Base-by-base conservation (phyloP, 2,113 vertebrate species). In the Hippocampus zosterae region DNA sequence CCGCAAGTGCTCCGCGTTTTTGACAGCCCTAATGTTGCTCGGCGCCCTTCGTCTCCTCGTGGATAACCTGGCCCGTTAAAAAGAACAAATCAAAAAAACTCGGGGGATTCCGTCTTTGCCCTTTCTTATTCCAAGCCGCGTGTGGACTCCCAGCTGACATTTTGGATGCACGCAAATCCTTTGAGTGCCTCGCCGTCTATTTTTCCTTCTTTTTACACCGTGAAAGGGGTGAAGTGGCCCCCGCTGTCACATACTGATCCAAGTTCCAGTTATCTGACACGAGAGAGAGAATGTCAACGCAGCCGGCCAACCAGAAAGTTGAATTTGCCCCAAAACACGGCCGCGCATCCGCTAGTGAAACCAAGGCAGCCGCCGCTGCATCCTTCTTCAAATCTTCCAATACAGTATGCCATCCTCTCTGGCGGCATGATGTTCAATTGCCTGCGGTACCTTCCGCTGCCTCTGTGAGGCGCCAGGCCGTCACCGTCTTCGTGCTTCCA, bases 381-480 rank as follows among this genome's bases (percentile, higher is more conserved):
- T 21, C 40, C 62, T 44, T 64, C n/a, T 16, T 25, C n/a, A 27
- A 65, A 46, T 65, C 13, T 27, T 41, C 42, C 16, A 9, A 23
- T 29, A 27, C 25, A 27, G 25, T 27, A 23, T 63, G 27, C 2
- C 5, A 37, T 37, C 5, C 6, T 37, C 33, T 29, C n/a, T 42
- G 37, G 23, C 19, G 2, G n/a, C 61, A 2, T 33, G 7, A 9
- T 2, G 6, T 37, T 37, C 33, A 37, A 37, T 15, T 4, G 18
- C 5, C 19, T 18, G 33, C 64, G 75, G 65, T 87, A 48, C 71
- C 60, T 8, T 5, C 67, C 8, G 73, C 59, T 27, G 52, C 84
- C 88, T 91, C 84, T 74, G 40, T 71, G 87, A 74, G 85, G 82
- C 62, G 55, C 65, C 77, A 75, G 7, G 50, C 60, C 78, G 85